Base-by-base conservation (phyloP, 2,797 vertebrate genomes). In the Dendrocincla fuliginosa region DNA sequence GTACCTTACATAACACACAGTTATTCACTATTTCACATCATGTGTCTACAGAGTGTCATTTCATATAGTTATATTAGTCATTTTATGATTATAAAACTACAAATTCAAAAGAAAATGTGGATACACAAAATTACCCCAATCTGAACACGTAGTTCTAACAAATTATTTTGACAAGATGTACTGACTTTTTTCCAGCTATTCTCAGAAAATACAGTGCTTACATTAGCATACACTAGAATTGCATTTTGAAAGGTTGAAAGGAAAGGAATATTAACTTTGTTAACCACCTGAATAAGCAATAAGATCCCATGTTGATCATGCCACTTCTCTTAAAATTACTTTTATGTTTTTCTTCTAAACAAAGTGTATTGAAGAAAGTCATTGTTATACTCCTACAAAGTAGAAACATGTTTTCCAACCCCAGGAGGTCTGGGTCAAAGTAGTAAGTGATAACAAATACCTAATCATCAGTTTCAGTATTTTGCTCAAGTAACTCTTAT, bases 41-140 rank as follows among this genome's bases (percentile, higher is more conserved):
- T 65, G 88, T 86, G 90, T 95, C 94, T 94, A 84, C 85, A 91
- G 78, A 47, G 50, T 95, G 95, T 92, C 91, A 94, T 73, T 91
- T 81, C 68, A 89, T 59, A 68, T 10, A 87, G 65, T 89, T 94
- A 47, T 71, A 87, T 93, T 93, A 96, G 95, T 92, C 90, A 95
- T 90, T 97, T 96, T 77, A 92, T 89, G 81, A 95, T 96, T 94
- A 90, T 87, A 93, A 86, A 97, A 89, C 84, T 95, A 94, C 73
- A 92, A 71, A 96, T 84, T 95, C 89, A 95, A 94, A 92, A 94
- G 95, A 94, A 95, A 93, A 81, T 92, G 79, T 91, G 84, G 65
- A 95, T 92, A 92, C 87, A 97, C 82, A 96, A 84, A 95, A 94
- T 95, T 95, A 95, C 52, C 65, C 55, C 73, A 87, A 93, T 67